These are phyloP conservation scores for Oscheius sp. DNA, from an alignment of 2,888 invertebrate genomes.

Conservation along the genomic window DNA sequence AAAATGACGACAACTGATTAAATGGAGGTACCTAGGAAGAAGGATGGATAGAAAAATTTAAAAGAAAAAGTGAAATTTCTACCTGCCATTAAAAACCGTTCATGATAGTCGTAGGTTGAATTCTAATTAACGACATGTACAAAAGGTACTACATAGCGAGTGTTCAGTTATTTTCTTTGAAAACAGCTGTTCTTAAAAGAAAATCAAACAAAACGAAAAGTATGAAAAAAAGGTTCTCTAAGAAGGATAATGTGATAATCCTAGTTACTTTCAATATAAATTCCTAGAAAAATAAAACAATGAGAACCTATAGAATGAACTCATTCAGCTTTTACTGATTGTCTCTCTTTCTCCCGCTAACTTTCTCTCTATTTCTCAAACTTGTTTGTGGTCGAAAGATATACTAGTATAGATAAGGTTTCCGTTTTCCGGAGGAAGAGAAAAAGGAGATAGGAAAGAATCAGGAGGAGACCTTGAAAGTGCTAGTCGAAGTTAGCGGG, in stretches of 20 bases:
- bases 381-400: not conserved
- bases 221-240: no score
- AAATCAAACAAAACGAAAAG: no score
- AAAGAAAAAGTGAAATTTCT: not conserved
- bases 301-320: not conserved
- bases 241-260: no score
- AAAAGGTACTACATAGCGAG: not conserved
- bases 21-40: not conserved
- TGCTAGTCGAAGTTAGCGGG: slow-evolving; percentile 14
- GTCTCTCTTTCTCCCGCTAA: not conserved
- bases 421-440: not conserved
- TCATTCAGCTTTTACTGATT: no score
- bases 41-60: not conserved
- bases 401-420: not conserved
- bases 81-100: not conserved
- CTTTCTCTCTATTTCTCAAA: not conserved
- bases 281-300: no score
- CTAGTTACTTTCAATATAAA: no score
- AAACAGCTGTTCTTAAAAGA: no score
- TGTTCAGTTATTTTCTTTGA: no score
- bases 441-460: slow-evolving; percentile 18
- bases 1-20: not conserved
- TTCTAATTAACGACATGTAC: not conserved
- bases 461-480: not conserved
- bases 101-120: not conserved